phyloP scores from a whole-genome alignment of 2,113 vertebrate species.

The Polyodon spathula region DNA sequence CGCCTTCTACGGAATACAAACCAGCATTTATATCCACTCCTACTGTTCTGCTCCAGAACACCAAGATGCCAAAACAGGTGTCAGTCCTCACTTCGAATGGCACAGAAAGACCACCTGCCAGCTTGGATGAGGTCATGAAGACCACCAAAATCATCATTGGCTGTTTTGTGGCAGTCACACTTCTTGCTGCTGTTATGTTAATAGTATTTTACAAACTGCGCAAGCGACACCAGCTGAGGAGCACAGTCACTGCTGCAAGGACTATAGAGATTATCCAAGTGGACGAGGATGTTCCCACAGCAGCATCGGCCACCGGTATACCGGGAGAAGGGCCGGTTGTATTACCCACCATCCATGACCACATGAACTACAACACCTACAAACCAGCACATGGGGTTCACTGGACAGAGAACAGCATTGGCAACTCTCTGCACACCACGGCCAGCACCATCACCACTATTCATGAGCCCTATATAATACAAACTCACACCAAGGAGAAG shows the following conservation, averaged over 20 bases:
- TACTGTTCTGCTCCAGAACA: slow-evolving; percentile 83
- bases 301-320: slow-evolving; percentile 55
- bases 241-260: slow-evolving; percentile 80
- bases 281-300: slow-evolving; percentile 75
- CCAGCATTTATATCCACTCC: slow-evolving; percentile 92
- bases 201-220: slow-evolving; percentile 96
- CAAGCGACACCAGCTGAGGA: slow-evolving; percentile 90
- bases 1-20: slow-evolving; percentile 83
- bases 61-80: slow-evolving; percentile 76
- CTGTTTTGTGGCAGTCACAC: slow-evolving; percentile 92
- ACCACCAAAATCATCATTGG: slow-evolving; percentile 98
- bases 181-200: slow-evolving; percentile 89
- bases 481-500: slow-evolving; percentile 91
- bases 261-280: slow-evolving; percentile 91
- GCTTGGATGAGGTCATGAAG: slow-evolving; percentile 95
- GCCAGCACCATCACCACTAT: slow-evolving; percentile 75
- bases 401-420: slow-evolving; percentile 89
- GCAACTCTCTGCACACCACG: slow-evolving; percentile 82
- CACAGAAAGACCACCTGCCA: slow-evolving; percentile 70
- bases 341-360: slow-evolving; percentile 75
- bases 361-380: slow-evolving; percentile 89
- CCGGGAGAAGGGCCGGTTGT: slow-evolving; percentile 77
- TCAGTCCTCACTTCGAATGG: slow-evolving; percentile 65
- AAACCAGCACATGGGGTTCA: slow-evolving; percentile 78
- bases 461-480: slow-evolving; percentile 78